Base-by-base conservation (phyloP, 2,797 vertebrate genomes). In the Vespertilio murinus region DNA sequence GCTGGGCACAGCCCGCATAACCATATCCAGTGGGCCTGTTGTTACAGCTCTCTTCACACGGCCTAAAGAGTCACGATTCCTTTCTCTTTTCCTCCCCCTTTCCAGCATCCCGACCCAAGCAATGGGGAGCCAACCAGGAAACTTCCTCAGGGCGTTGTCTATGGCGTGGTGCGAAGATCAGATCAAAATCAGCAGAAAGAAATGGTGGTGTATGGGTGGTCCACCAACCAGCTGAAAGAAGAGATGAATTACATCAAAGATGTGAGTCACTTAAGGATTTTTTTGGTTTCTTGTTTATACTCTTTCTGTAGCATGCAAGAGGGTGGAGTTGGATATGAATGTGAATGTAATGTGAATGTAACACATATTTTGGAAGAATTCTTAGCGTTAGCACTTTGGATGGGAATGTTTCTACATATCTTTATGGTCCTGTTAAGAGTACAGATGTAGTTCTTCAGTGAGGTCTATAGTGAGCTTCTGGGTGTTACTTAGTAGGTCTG, bases 221-320 rank as follows among this genome's bases (percentile, higher is more conserved):
- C 99, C 38, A 98, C 98, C 97, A 98, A 92, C 98, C 99, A 99
- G 97, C 98, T 99, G 97, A 99, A 98, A 82, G 99, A 99, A 96
- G 99, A 99, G 97, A 99, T 99, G 99, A 99, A 96, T 96, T 99
- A 99, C 98, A 99, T 99, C 98, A 99, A 97, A 97, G 99, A 99
- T 97, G 99, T 99, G 98, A 99, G 99, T 97, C 84, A 33, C 33
- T 95, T 49, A 18, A 33, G 30, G 65, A 45, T 17, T 77, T 42
- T 35, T 61, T 33, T 47, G 9, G 7, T n/a, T 75, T 56, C 54
- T 82, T 18, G 23, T 45, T 75, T 56, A 5, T 87, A 18, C 28
- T 67, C 90, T 71, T 88, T 82, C 87, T 25, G 40, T 54, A 65
- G 73, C 49, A 18, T 35, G 8, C 11, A 14, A 45, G 54, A 88